A percentile compares a stretch with the other conserved stretches of the same genome.
These are phyloP conservation scores for Corythoichthys haematopterus DNA, from an alignment of 2,113 vertebrate species.

Conservation along the genomic window DNA sequence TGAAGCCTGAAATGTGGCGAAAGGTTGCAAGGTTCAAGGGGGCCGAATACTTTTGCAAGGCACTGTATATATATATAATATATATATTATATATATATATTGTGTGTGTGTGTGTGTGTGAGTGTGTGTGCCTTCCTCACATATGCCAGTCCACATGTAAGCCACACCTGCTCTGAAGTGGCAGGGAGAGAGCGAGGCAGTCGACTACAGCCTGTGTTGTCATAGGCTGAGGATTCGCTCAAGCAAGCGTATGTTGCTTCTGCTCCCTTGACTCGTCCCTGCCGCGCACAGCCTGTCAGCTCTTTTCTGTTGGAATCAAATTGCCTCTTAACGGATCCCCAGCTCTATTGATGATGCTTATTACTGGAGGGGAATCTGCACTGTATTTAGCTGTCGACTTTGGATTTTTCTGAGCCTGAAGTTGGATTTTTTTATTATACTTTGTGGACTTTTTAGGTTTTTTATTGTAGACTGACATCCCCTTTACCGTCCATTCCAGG, in stretches of 20 bases:
- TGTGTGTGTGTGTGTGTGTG: not conserved
- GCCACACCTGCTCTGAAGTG: constrained; percentile 75
- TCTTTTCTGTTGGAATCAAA: not conserved
- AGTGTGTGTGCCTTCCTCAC: constrained; percentile 66
- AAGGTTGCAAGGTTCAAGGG: too few species aligned
- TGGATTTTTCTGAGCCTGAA: constrained; percentile 30
- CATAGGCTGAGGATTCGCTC: constrained; percentile 48
- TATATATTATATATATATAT: too few species aligned
- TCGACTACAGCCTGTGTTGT: constrained; percentile 50
- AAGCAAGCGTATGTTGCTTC: constrained; percentile 35
- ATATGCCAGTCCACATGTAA: constrained; percentile 72
- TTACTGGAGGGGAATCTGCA: constrained; percentile 19
- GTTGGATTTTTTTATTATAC: constrained; percentile 19
- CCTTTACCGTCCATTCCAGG: constrained; percentile 2
- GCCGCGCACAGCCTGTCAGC: not conserved
- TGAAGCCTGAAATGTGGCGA: too few species aligned
- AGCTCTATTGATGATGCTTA: constrained; percentile 16
- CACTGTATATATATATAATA: too few species aligned
- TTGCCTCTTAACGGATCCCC: constrained; percentile 12
- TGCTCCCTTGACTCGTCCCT: constrained; percentile 37
- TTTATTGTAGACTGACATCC: constrained; percentile 2
- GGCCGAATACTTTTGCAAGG: too few species aligned
- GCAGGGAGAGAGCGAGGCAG: constrained; percentile 25
- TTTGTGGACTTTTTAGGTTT: constrained; percentile 16
- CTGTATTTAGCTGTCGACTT: constrained; percentile 16